Evolutionary conservation across 2,797 vertebrate genomes (phyloP).

Genomic region (Acipenser transmontanus): DNA sequence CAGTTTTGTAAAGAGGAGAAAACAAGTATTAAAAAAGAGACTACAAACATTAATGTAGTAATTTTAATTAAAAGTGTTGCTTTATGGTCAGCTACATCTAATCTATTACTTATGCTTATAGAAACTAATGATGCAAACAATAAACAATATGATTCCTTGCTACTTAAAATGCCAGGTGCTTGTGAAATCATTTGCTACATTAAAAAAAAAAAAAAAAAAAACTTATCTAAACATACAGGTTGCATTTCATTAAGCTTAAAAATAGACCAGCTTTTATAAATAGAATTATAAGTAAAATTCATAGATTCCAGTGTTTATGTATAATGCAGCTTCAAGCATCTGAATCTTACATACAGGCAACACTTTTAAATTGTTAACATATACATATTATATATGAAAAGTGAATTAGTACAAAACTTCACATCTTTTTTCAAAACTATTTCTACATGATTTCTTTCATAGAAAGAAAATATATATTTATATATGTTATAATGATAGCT

Average conservation of each 20-base stretch:
- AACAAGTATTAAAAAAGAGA: constrained; percentile 27
- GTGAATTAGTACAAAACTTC: constrained; percentile 61
- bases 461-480: constrained; percentile 81
- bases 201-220: no score
- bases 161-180: no score
- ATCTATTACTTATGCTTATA: no score
- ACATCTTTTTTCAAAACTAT: constrained; percentile 58
- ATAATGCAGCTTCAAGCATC: constrained; percentile 27
- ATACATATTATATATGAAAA: constrained; percentile 29
- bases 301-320: constrained; percentile 6
- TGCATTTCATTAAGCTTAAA: constrained; percentile 10
- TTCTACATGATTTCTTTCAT: constrained; percentile 81
- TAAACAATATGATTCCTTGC: no score
- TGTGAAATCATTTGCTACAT: no score
- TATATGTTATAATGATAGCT: constrained; percentile 46
- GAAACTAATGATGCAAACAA: no score
- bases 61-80: no score
- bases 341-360: constrained; percentile 22
- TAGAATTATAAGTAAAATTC: constrained; percentile 9
- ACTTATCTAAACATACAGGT: no score
- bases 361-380: constrained; percentile 47
- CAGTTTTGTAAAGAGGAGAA: constrained; percentile 45
- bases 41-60: constrained; percentile 1
- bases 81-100: no score
- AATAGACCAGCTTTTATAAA: constrained; percentile 22